Conservation (phyloP, 2,888 invertebrate genomes). For the Luperina nickerlii region DNA sequence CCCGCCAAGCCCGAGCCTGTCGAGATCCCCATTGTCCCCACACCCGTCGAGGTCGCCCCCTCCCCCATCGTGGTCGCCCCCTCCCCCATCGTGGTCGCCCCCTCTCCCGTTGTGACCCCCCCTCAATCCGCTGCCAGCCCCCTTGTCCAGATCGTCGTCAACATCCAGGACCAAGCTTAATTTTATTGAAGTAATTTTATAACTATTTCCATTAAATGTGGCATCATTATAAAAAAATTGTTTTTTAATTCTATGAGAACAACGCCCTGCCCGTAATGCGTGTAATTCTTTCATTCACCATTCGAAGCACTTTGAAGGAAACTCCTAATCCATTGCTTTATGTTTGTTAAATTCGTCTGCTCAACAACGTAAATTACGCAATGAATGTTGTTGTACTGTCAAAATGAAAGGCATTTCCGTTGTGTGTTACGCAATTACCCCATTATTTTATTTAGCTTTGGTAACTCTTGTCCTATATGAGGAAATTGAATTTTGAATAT, state of each 20-base stretch:
- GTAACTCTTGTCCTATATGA: background rate
- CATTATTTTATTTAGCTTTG: background rate
- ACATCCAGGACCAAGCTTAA: constrained; percentile 62
- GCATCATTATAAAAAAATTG: background rate
- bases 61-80: constrained; percentile 4
- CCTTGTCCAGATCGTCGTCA: constrained; percentile 73
- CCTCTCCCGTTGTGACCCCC: constrained; percentile 60
- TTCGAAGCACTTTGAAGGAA: background rate
- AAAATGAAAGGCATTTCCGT: background rate
- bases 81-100: constrained; percentile 32
- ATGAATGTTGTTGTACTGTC: background rate
- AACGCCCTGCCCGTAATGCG: too few relatives aligned
- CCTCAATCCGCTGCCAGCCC: constrained; percentile 57
- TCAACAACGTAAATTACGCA: background rate
- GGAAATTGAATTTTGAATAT: background rate
- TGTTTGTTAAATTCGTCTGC: background rate
- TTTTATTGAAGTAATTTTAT: constrained; percentile 22
- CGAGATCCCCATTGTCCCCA: constrained; percentile 28
- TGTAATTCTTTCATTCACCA: background rate
- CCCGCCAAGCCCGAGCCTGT: constrained; percentile 64
- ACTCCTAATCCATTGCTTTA: background rate
- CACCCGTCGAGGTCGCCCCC: constrained; percentile 26
- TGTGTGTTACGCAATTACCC: background rate
- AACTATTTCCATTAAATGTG: constrained; percentile 33
- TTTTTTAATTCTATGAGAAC: background rate